Evolutionary conservation across 2,888 invertebrate species (phyloP).

Genomic region (Tetrapedia diversipes): DNA sequence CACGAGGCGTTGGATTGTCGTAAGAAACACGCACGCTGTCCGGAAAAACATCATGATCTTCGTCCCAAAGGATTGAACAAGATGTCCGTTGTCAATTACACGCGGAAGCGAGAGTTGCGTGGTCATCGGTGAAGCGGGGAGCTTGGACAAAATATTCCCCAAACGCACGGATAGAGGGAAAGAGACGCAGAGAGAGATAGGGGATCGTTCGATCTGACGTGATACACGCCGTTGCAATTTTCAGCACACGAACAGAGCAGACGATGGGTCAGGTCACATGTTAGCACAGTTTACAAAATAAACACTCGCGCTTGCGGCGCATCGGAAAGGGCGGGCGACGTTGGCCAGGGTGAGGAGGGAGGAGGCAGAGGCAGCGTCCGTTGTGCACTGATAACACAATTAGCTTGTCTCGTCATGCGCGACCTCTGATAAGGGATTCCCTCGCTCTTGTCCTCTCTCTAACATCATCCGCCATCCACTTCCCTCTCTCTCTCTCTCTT

Average conservation of each 20-base stretch:
- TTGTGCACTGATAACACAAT: conserved; percentile 76
- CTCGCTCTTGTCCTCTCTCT: conserved; percentile 45
- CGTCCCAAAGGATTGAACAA: conserved; percentile 6
- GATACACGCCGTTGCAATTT: conserved; percentile 23
- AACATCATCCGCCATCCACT: conserved; percentile 9
- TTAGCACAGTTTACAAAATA: conserved; percentile 62
- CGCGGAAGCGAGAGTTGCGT: conserved; percentile 1
- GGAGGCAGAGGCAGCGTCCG: conserved; percentile 63
- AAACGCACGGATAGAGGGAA: neutral
- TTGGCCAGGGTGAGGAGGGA: conserved; percentile 25
- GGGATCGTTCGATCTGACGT: neutral
- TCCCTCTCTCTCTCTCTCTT: no score
- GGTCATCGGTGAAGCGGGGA: neutral
- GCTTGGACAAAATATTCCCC: neutral
- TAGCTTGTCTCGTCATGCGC: conserved; percentile 78
- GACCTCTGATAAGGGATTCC: conserved; percentile 75
- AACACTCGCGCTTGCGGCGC: conserved; percentile 52
- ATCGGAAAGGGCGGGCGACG: conserved; percentile 38
- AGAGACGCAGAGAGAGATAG: neutral
- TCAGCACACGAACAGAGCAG: neutral
- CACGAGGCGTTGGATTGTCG: neutral
- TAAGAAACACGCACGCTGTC: neutral
- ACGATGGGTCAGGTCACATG: conserved; percentile 30
- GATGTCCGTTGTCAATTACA: conserved; percentile 14
- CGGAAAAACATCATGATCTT: neutral